A percentile compares a stretch with the other conserved stretches of the same genome.
These are phyloP conservation scores for Acropora yongei DNA, from an alignment of 64 coral and sea anemone species.

Conservation along the genomic window DNA sequence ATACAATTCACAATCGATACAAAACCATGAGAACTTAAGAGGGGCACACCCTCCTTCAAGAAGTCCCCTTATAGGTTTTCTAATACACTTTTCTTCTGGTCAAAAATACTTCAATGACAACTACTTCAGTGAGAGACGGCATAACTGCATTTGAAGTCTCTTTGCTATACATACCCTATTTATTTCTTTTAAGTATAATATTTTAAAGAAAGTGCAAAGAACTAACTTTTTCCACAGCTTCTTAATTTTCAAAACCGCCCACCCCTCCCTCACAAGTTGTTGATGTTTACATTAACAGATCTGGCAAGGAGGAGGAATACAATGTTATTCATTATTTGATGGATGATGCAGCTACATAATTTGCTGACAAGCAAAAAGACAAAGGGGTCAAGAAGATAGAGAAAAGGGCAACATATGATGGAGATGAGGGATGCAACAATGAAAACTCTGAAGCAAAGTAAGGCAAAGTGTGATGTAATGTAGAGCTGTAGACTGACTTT, in stretches of 20 bases:
- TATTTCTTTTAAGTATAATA: neutral
- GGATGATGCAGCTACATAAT: neutral
- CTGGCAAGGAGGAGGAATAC: neutral
- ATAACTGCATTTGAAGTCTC: too few relatives aligned
- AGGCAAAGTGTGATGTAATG: neutral
- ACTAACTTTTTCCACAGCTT: too few relatives aligned
- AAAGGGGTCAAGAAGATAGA: neutral
- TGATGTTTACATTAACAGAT: neutral
- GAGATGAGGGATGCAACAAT: neutral
- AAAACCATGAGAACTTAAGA: too few relatives aligned
- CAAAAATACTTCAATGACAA: too few relatives aligned
- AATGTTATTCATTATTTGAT: neutral
- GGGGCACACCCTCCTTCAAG: too few relatives aligned
- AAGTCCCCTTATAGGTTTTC: too few relatives aligned
- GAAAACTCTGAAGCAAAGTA: neutral
- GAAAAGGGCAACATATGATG: neutral
- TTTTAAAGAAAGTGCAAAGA: too few relatives aligned
- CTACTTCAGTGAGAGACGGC: too few relatives aligned
- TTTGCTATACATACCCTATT: too few relatives aligned
- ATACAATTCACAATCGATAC: too few relatives aligned
- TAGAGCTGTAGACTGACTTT: neutral
- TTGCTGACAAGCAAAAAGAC: neutral
- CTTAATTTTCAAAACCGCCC: neutral
- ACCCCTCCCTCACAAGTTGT: neutral
- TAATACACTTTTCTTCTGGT: too few relatives aligned